Base-by-base conservation (phyloP, 2,797 vertebrate genomes). In the Fringilla coelebs region DNA sequence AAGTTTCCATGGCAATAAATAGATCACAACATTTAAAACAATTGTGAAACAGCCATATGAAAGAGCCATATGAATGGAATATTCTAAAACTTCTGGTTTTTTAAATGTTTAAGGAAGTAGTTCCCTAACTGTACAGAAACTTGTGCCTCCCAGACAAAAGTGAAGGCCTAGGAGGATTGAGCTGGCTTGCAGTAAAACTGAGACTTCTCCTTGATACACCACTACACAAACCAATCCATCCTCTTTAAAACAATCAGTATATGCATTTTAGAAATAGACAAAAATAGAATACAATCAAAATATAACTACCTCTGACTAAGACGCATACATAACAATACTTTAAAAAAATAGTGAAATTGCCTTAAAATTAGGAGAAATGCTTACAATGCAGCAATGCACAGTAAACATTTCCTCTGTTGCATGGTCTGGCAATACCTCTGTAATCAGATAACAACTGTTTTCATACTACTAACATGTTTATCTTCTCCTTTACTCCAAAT, bases 1-100 rank as follows among this genome's bases (percentile, higher is more conserved):
- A 60, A 36, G 21, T 70, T 90, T 76, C 41, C 24, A 16, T 38
- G 9, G 0, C 17, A 25, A 57, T 66, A 86, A 78, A 72, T 11
- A 24, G 8, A 43, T 46, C 7, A 10, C 38, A 86, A 76, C 19
- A 48, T 13, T 28, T 15, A 83, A 83, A 66, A 41, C 34, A 55
- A 6, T 72, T 75, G 11, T 18, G 31, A 79, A 92, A 73, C 20
- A 26, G 6, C 3, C 15, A 13, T 24, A 34, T 9, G 15, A 72
- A 85, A 58, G 31, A 22, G 10, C 2, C 17, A 19, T 25, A 57
- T 31, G 2, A 76, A 21, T 11, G 18, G 26, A 83, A 18, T n/a
- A 29, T 46, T 36, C 17, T 7, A 4, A 4, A 60, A 28, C 4
- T 46, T 63, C 4, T 38, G 4, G 0, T 3, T 34, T 76, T 45